Base-by-base conservation (phyloP, 64 coral and sea anemone genomes). In the Actinia equina region DNA sequence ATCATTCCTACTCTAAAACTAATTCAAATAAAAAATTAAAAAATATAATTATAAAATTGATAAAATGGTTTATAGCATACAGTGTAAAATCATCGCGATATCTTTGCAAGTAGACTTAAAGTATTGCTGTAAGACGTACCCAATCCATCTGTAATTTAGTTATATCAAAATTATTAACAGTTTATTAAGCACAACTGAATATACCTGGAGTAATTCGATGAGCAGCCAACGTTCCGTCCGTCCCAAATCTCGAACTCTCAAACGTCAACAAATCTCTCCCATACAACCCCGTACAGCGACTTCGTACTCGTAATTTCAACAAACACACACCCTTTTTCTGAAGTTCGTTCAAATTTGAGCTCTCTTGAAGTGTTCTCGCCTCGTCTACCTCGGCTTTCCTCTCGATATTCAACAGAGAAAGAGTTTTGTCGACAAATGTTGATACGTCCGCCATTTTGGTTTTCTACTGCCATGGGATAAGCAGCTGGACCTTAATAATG, bases 381-480 rank as follows among this genome's bases (percentile, higher is more conserved):
- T 98, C 96, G 77, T 95, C 88, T 70, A 98, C 91, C 60, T 98
- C 96, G 56, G 96, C 90, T 86, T 95, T 87, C 46, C 96, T 87
- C 49, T 98, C 96, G 69, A 95, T 89, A 95, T 88, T 92, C 53
- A 98, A 71, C 44, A 98, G 78, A 63, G 88, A 84, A 82, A 95
- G 55, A 69, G 87, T 95, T 70, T 81, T 92, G 61, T 85, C 84
- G 19, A 93, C 96, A 88, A 98, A 98, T 62, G 74, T 83, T 7
- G 80, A 89, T 63, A 98, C 80, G 52, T 98, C 86, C 83, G 84
- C 93, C 96, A 95, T 98, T 26, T 86, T 92, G 54, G 83, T 85
- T 82, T 71, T 44, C 19, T 65, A 10, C 77, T 44, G 76, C 41
- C 76, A 79, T 79, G 76, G 76, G 76, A 41, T 43, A 79, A 7